Conservation (phyloP, 2,113 vertebrate species). For the Grammomys surdaster region DNA sequence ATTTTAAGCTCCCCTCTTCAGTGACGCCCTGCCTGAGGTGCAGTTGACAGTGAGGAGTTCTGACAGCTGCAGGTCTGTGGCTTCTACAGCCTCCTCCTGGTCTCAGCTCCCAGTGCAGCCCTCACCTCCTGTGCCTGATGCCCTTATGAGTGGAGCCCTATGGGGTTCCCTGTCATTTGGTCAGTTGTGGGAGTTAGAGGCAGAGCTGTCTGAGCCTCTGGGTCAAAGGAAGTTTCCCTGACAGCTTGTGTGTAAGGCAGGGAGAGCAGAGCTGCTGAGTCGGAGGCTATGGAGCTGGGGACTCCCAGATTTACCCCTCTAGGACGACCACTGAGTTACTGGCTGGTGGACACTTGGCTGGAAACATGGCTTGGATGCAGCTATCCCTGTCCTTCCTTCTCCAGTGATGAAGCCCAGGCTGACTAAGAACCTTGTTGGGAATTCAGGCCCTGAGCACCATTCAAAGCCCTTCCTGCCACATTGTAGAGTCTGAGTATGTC, state of each 20-base stretch:
- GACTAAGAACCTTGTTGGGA: neutral
- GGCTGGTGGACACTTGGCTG: neutral
- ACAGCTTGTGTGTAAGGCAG: neutral
- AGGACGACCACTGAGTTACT: neutral
- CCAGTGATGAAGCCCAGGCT: neutral
- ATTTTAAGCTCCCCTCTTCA: neutral
- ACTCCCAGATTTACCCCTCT: rapidly evolving
- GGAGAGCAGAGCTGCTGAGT: neutral
- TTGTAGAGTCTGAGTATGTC: neutral
- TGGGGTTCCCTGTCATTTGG: neutral
- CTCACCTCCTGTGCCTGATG: neutral
- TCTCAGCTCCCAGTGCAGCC: neutral
- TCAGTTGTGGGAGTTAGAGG: neutral
- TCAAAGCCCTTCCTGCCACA: neutral
- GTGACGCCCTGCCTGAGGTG: too few relatives aligned
- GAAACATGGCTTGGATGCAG: neutral
- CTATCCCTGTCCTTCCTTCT: neutral
- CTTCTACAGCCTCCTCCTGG: neutral
- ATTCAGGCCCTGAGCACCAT: neutral
- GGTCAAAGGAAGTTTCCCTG: neutral
- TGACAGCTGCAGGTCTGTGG: neutral
- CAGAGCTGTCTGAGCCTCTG: neutral
- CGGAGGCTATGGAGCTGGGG: neutral
- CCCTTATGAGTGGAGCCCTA: neutral
- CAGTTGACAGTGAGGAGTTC: neutral